Conservation (phyloP, 1,140 invertebrate genomes). For the Trachymyrmex cornetzi region DNA sequence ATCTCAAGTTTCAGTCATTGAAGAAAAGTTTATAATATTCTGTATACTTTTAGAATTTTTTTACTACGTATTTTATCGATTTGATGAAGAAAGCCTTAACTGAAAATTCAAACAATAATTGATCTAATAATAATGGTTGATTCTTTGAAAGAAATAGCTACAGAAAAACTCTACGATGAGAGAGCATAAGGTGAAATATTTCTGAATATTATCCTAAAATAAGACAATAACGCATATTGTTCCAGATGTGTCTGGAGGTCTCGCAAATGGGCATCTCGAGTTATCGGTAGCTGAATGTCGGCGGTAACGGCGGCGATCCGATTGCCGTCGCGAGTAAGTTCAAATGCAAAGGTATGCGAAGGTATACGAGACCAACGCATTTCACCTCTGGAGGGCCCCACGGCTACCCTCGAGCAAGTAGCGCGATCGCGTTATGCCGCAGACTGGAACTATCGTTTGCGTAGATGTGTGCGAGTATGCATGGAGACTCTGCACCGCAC, state of each 20-base stretch:
- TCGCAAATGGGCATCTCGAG: constrained; percentile 12
- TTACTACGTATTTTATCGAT: background rate
- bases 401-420: constrained; percentile 73
- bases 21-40: background rate
- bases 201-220: background rate
- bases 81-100: background rate
- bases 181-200: background rate
- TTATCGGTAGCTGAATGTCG: constrained; percentile 46
- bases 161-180: background rate
- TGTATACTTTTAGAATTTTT: background rate
- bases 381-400: constrained; percentile 72
- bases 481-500: constrained; percentile 68
- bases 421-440: constrained; percentile 80
- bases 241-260: background rate
- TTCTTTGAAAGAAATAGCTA: background rate
- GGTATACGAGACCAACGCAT: constrained; percentile 70
- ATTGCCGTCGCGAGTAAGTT: constrained; percentile 71
- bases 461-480: constrained; percentile 66
- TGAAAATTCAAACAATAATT: background rate
- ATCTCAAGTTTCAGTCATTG: background rate
- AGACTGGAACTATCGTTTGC: constrained; percentile 74
- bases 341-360: constrained; percentile 71
- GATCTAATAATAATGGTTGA: too few species aligned
- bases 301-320: constrained; percentile 53
- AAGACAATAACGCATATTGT: constrained; percentile 13